phyloP scores from a whole-genome alignment of 2,797 vertebrate species.

The Parotocinclus haroldoi region DNA sequence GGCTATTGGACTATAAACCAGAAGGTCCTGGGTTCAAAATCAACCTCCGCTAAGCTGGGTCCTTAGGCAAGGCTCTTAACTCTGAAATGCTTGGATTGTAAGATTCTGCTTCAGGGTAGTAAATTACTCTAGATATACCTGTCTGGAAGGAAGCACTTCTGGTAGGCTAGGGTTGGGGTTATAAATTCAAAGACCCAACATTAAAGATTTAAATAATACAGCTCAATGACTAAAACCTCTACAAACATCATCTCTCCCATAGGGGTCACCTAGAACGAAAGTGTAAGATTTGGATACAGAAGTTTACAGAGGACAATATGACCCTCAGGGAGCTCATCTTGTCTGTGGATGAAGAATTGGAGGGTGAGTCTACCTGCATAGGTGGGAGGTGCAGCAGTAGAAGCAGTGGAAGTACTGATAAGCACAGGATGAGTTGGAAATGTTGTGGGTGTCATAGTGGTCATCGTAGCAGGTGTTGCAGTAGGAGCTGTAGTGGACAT shows the following conservation, averaged over 20 bases:
- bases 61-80: no score
- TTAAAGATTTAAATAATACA: neutral
- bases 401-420: constrained; percentile 46
- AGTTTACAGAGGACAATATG: neutral
- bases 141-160: no score
- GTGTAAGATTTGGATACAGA: neutral
- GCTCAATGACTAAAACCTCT: neutral
- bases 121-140: no score
- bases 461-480: neutral
- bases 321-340: neutral
- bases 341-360: constrained; percentile 11
- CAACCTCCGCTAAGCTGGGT: no score
- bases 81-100: no score
- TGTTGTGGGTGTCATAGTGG: constrained; percentile 15
- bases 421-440: constrained; percentile 29
- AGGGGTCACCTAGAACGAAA: constrained; percentile 14
- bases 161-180: no score
- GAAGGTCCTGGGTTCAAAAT: no score
- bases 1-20: no score
- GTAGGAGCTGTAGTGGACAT: constrained; percentile 3
- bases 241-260: no score
- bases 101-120: no score
- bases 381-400: constrained; percentile 41
- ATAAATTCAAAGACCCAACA: neutral
- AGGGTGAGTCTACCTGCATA: constrained; percentile 54